Percentiles rank a stretch among this genome's conserved stretches.
Conservation (phyloP, 2,888 invertebrate species). For the Drosophila mimetica region DNA sequence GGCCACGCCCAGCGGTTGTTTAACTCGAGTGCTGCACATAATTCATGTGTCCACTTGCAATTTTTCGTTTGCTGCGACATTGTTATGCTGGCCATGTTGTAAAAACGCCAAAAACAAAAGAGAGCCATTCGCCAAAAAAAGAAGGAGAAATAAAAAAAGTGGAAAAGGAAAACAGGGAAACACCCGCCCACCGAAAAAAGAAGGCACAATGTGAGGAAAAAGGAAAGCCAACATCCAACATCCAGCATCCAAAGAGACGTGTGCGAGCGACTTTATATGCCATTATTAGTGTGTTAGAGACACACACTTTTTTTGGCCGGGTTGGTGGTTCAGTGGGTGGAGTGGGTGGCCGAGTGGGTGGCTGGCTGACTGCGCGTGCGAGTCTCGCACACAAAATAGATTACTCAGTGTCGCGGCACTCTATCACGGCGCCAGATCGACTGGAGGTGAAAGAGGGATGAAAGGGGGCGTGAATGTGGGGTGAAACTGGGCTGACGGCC, state of each 20-base stretch:
- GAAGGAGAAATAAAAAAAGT: neutral
- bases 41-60: slow-evolving; percentile 80
- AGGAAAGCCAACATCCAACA: slow-evolving; percentile 23
- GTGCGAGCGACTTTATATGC: slow-evolving; percentile 74
- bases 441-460: slow-evolving; percentile 8
- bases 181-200: slow-evolving; percentile 1
- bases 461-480: neutral
- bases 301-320: slow-evolving; percentile 3
- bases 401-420: slow-evolving; percentile 77
- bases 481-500: neutral
- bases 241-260: slow-evolving; percentile 51
- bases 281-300: slow-evolving; percentile 66
- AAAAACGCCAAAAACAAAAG: slow-evolving; percentile 75
- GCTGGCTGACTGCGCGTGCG: slow-evolving; percentile 32
- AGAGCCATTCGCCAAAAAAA: slow-evolving; percentile 38
- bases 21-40: slow-evolving; percentile 80
- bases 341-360: slow-evolving; percentile 23
- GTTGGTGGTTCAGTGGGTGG: slow-evolving; percentile 9
- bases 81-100: slow-evolving; percentile 77
- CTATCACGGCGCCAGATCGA: slow-evolving; percentile 60
- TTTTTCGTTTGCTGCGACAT: slow-evolving; percentile 74
- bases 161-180: slow-evolving; percentile 6
- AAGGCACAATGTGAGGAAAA: slow-evolving; percentile 8
- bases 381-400: slow-evolving; percentile 71
- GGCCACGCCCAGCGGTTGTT: slow-evolving; percentile 72